Evolutionary conservation across 2,888 invertebrate genomes (phyloP).

Genomic region (Microctonus hyperodae): DNA sequence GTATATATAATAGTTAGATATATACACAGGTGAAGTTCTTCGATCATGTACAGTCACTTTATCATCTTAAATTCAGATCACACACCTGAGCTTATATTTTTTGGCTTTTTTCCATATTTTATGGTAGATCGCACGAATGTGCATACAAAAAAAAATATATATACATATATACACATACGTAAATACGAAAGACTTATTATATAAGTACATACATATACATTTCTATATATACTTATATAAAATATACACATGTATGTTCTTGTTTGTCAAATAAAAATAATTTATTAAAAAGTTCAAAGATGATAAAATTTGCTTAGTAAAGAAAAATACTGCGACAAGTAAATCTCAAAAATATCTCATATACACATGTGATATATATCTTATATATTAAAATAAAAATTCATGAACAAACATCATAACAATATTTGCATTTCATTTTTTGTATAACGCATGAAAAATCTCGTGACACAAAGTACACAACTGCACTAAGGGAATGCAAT

Average conservation of each 20-base stretch:
- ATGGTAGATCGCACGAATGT: neutral
- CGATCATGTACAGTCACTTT: slow-evolving; percentile 18
- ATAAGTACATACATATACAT: too few species aligned
- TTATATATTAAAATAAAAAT: slow-evolving; percentile 41
- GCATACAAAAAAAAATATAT: neutral
- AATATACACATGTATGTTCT: too few species aligned
- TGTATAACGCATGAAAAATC: slow-evolving; percentile 28
- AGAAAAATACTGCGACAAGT: too few species aligned
- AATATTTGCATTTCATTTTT: slow-evolving; percentile 42
- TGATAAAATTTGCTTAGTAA: too few species aligned
- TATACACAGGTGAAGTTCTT: slow-evolving; percentile 3
- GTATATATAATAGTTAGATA: slow-evolving; percentile 1
- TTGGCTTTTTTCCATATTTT: neutral
- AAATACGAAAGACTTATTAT: too few species aligned
- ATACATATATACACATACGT: neutral
- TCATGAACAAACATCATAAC: slow-evolving; percentile 37
- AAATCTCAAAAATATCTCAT: neutral
- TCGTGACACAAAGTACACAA: neutral
- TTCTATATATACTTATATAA: too few species aligned
- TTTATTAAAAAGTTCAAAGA: too few species aligned
- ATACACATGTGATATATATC: neutral
- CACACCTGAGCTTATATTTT: slow-evolving; percentile 9
- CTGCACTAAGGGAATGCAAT: neutral
- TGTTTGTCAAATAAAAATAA: too few species aligned
- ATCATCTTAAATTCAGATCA: slow-evolving; percentile 15